Base-by-base conservation (phyloP, 1,140 invertebrate species). In the Brachionus sp. region DNA sequence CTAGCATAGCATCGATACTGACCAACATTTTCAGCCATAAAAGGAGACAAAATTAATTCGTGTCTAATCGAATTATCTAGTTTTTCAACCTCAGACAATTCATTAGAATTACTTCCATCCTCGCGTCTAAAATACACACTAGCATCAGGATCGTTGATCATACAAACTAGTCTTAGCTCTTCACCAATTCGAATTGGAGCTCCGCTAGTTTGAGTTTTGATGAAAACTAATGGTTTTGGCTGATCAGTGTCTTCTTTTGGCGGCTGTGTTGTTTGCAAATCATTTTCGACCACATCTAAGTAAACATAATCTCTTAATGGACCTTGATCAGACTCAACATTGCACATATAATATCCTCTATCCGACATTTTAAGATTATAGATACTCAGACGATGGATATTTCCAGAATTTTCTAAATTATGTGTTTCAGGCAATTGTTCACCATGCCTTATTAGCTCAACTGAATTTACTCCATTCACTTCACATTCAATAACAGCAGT, bases 311-410 rank as follows among this genome's bases (percentile, higher is more conserved):
- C 77, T 80, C 77, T 80, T 12, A 53, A n/a, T 12, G 33, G 5
- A 42, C 77, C 77, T 19, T 80, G 53, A 3, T 39, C 16, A 25
- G 25, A 19, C 1, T 80, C 50, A 1, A 80, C 10, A 57, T 62
- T 57, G 25, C 77, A 80, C 23, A 80, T 10, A 19, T 80, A 80
- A 44, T 80, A 80, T 23, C 77, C 77, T 62, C 33, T 62, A 53
- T 80, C 77, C 12, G 19, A 25, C 12, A 19, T 9, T 23, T 42
- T 37, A 13, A 80, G 10, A 25, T 80, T 33, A 35, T 62, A 80
- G 9, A 80, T 23, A 62, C 23, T 80, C 13, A 80, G 62, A 25
- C 33, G 5, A 39, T 80, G 77, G 10, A 62, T 25, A 42, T 37
- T 50, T 1, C 50, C 77, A 35, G 33, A 33, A n/a, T 33, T 44